Base-by-base conservation (phyloP, 2,888 invertebrate species). In the Teleogryllus oceanicus region DNA sequence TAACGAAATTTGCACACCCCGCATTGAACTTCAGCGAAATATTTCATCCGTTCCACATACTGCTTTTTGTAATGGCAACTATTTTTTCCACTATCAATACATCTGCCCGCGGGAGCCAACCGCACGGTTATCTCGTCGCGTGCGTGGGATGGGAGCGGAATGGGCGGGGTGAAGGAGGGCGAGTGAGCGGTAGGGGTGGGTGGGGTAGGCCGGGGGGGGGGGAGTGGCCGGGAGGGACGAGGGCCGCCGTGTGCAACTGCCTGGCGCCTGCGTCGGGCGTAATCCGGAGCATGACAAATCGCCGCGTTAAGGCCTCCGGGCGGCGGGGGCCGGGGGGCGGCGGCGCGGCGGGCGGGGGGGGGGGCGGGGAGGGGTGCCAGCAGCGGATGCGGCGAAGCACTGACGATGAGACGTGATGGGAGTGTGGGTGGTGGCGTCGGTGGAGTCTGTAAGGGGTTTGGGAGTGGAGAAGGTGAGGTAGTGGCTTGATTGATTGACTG, bases 231-330 rank as follows among this genome's bases (percentile, higher is more conserved):
- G 62, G 12, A 18, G 62, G 12, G 62, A 18, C 62, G 62, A 62
- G 62, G 13, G 62, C 62, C 62, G 62, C 62, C 13, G 62, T n/a
- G 62, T 5, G 62, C 62, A 62, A n/a, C 13, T 13, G 62, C 13
- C n/a, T 13, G 62, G 16, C n/a, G 62, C 4, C 62, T 62, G 62
- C 62, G 13, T 4, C 62, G 62, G n/a, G 62, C 62, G 62, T 62
- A 62, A 16, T 62, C 62, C 62, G n/a, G 62, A 62, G 62, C 62
- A 62, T 62, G 62, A 62, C 62, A 62, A 62, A 62, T 62, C 62
- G 62, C n/a, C 62, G 62, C 62, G 62, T 62, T 62, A 62, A 62
- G 62, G 16, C 62, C 62, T 37, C 37, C 37, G 8, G 8, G 37
- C 62, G 62, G 62, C 24, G 24, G n/a, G 2, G n/a, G 62, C 5